Evolutionary conservation across 2,888 invertebrate genomes (phyloP), one percentile per base, ranked within the genome.

Genomic region (Plagiodera versicolora): DNA sequence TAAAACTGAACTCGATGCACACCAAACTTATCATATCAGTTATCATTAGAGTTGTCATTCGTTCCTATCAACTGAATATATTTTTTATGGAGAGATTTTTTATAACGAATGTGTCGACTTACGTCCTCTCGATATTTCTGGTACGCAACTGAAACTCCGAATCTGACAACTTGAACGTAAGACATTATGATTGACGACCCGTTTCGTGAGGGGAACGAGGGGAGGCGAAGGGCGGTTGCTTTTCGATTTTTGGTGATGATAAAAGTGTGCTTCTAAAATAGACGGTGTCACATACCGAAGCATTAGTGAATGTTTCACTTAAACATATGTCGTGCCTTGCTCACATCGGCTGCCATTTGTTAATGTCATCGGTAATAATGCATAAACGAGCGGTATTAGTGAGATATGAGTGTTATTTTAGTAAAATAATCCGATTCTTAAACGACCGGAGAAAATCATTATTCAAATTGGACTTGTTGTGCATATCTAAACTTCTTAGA

Each of bases 181-280:
- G 61, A 63, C 63, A 59, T 54, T 53, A 57, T 65, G 65, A 65
- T 65, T 63, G 65, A 65, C 63, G 65, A 65, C 48, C 56, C 54
- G 57, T 61, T 61, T 61, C 61, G 16, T 51, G 56, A 68, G 66
- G 67, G 62, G 61, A 61, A 59, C 60, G 58, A 58, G 63, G 55
- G 62, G 55, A n/a, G 65, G 61, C 54, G 28, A 46, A 47, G 44
- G 17, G 49, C 60, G 53, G 59, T 57, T 58, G 62, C 52, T 59
- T 60, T 67, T 66, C 63, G 68, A 69, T 69, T 70, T 70, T 66
- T 65, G 63, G 67, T 69, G 70, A 67, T 70, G 69, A 69, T 70
- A 67, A 68, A 70, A 67, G 68, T 65, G 56, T 57, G 64, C 64
- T 69, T 66, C 65, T 63, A 66, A 70, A 69, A 70, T 67, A 68